Percentiles rank a stretch among this genome's conserved stretches.
Conservation (phyloP, 2,888 invertebrate species). For the Eupithecia exiguata region DNA sequence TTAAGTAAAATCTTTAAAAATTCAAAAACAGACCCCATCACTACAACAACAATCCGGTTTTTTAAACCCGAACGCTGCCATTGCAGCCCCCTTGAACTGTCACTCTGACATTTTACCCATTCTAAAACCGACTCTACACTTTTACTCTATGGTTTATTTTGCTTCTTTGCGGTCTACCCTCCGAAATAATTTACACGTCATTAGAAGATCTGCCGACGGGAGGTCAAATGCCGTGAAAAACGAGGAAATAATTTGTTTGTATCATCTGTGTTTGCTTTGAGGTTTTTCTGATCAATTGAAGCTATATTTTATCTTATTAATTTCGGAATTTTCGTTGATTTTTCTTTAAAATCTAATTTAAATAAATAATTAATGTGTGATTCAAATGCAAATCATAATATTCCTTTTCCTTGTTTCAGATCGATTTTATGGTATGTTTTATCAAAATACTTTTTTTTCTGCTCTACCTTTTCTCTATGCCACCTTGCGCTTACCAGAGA, state of each 20-base stretch:
- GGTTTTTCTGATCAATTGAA: conserved; percentile 27
- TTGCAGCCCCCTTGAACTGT: conserved; percentile 68
- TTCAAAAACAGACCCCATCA: conserved; percentile 44
- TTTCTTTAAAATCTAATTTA: not conserved
- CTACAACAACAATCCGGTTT: conserved; percentile 70
- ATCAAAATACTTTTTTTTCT: conserved; percentile 15
- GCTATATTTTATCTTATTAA: too few species aligned
- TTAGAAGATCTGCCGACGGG: conserved; percentile 61
- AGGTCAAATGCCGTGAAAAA: conserved; percentile 75
- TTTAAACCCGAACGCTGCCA: conserved; percentile 68
- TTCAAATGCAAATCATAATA: conserved; percentile 28
- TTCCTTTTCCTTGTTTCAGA: conserved; percentile 38
- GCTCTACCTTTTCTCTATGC: not conserved
- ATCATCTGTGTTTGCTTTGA: conserved; percentile 27
- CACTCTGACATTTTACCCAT: conserved; percentile 65
- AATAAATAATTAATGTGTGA: conserved; percentile 4
- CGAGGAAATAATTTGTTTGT: conserved; percentile 65
- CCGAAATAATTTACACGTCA: conserved; percentile 72
- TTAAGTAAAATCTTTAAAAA: conserved; percentile 37
- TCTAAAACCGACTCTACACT: conserved; percentile 38
- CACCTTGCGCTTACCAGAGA: conserved; percentile 6
- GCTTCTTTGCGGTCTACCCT: conserved; percentile 48
- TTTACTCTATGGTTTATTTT: conserved; percentile 43
- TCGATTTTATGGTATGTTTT: conserved; percentile 38
- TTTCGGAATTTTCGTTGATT: not conserved